Base-by-base conservation (phyloP, 53 echinoderm and acorn worm genomes). In the Temnopleurus reevesii region DNA sequence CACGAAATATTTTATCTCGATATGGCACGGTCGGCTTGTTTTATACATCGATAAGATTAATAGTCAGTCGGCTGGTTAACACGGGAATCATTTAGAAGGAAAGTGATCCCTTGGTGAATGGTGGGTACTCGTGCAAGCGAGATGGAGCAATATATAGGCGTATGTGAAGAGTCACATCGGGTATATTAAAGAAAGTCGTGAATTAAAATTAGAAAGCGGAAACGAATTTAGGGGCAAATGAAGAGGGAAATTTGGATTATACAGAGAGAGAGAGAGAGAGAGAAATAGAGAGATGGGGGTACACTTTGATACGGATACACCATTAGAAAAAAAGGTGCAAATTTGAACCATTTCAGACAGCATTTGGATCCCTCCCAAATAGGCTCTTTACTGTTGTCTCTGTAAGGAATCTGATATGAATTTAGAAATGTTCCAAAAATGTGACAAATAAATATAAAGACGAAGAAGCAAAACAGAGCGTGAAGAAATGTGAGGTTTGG, bases 21-120 rank as follows among this genome's bases (percentile, higher is more conserved):
- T 82, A 55, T 82, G 49, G 82, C 82, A 82, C 82, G 82, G 82
- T 53, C 51, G 82, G 55, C 51, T 53, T 53, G 56, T 47, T 82
- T 55, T 47, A 25, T 47, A 80, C 81, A 53, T 47, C 53, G 17
- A 17, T 49, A 29, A 51, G 76, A 44, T 44, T 45, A 77, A 36
- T n/a, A n/a, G 1, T 19, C 12, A 66, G 66, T 66, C 66, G 66
- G 66, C 66, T 19, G 41, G 66, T 38, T 66, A 13, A 66, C 66
- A 66, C 66, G 66, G 27, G 38, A n/a, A 38, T 66, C 66, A 41
- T 66, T 66, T 66, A 66, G 38, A 38, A 8, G 66, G 12, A 66
- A 38, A 19, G 66, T 36, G 38, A 10, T 66, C 66, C 36, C 66
- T 66, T 19, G 41, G 41, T 66, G 66, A 2, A n/a, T n/a, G n/a